phyloP scores from a whole-genome alignment of 2,888 invertebrate species.

The Amblyjoppa fuscipennis region DNA sequence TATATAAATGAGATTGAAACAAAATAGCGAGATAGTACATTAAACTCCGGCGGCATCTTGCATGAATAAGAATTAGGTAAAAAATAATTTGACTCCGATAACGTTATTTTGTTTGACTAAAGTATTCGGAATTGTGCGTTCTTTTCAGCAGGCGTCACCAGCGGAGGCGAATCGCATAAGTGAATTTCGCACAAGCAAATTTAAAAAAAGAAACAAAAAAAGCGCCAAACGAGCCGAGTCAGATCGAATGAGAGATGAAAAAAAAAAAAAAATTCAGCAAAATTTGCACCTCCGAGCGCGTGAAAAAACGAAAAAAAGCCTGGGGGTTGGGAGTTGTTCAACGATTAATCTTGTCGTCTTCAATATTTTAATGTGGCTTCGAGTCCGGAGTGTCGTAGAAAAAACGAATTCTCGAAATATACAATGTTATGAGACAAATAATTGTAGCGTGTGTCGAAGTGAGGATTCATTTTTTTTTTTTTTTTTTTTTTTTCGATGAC shows the following conservation, averaged over 20 bases:
- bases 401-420: constrained; percentile 35
- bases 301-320: background rate
- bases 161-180: constrained; percentile 81
- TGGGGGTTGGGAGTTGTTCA: constrained; percentile 48
- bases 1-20: background rate
- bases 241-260: constrained; percentile 10
- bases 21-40: constrained; percentile 12
- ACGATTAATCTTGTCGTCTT: constrained; percentile 60
- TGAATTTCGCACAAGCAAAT: constrained; percentile 75
- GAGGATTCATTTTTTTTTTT: constrained; percentile 9
- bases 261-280: constrained; percentile 32
- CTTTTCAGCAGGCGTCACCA: constrained; percentile 83
- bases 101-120: constrained; percentile 52
- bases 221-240: constrained; percentile 26
- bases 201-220: constrained; percentile 61
- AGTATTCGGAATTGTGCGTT: constrained; percentile 74
- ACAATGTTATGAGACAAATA: constrained; percentile 33
- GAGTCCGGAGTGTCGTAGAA: constrained; percentile 57
- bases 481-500: constrained; percentile 25
- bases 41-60: constrained; percentile 29
- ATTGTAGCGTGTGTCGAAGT: constrained; percentile 23
- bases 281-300: constrained; percentile 24
- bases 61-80: constrained; percentile 48
- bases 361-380: constrained; percentile 52
- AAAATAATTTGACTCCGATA: constrained; percentile 17